These are phyloP conservation scores for Ptiloglossa arizonensis DNA, from an alignment of 1,140 invertebrate genomes.

Conservation along the genomic window DNA sequence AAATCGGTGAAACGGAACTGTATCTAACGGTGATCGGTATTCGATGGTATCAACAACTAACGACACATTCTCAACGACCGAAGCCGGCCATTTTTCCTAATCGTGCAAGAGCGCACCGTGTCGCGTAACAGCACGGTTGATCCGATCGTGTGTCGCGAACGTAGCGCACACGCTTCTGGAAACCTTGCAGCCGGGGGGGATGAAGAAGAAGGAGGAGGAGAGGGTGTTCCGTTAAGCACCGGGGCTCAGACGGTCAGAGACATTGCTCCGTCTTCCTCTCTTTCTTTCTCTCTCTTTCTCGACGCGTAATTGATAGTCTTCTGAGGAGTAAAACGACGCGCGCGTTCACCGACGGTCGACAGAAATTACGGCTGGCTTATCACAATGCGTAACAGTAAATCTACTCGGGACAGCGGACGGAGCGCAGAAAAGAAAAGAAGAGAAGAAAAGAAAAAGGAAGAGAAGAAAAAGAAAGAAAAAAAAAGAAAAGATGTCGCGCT, in stretches of 20 bases:
- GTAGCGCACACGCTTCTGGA: not conserved
- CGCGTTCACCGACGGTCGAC: not conserved
- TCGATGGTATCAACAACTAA: too few relatives aligned
- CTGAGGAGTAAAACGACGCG: slow-evolving; percentile 3
- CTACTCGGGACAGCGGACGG: not conserved
- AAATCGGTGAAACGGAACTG: too few relatives aligned
- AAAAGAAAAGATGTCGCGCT: not conserved
- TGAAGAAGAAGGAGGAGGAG: too few relatives aligned
- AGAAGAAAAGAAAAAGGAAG: not conserved
- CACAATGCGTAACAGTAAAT: slow-evolving; percentile 49
- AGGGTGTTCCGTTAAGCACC: slow-evolving; percentile 30
- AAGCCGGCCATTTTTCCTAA: not conserved
- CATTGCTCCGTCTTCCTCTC: too few relatives aligned
- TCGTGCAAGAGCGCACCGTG: not conserved
- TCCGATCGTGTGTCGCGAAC: slow-evolving; percentile 1
- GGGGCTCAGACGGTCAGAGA: not conserved
- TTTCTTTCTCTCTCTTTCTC: too few relatives aligned
- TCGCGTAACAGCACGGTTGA: slow-evolving; percentile 3
- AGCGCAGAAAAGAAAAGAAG: not conserved
- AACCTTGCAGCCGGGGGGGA: not conserved
- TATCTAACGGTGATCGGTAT: too few relatives aligned
- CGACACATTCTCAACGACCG: not conserved
- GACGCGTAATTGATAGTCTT: slow-evolving; percentile 26
- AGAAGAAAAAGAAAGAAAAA: not conserved
- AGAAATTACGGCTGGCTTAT: slow-evolving; percentile 25